phyloP scores from a whole-genome alignment of 2,113 vertebrate genomes.

The Petromus typicus region DNA sequence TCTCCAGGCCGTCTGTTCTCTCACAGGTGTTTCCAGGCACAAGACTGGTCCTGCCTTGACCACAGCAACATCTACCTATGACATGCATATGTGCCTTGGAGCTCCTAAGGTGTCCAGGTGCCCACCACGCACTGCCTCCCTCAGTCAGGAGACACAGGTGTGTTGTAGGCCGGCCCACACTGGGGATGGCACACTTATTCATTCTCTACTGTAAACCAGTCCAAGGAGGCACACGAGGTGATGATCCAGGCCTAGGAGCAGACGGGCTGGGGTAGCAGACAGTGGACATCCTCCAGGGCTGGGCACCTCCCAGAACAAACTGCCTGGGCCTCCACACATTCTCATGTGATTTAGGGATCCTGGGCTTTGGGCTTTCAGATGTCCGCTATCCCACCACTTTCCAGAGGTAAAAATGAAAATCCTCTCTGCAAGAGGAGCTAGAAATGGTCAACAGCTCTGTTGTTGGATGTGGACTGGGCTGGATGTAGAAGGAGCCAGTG shows the following conservation, averaged over 20 bases:
- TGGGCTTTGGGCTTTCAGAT: not conserved
- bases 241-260: not conserved
- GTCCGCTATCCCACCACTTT: not conserved
- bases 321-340: not conserved
- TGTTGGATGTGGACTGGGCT: too few species aligned
- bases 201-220: not conserved
- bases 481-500: not conserved
- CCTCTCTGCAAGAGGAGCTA: not conserved
- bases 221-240: not conserved
- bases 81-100: accelerated
- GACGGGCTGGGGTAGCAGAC: not conserved
- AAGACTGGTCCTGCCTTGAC: too few species aligned
- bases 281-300: not conserved
- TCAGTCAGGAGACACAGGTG: not conserved
- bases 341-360: not conserved
- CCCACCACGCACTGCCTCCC: accelerated
- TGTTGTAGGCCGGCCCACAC: not conserved
- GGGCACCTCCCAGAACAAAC: not conserved
- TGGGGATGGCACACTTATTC: accelerated
- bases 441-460: accelerated
- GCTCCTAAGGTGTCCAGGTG: accelerated
- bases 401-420: not conserved
- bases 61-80: accelerated
- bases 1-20: not conserved
- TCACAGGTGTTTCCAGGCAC: accelerated